phyloP scores from a whole-genome alignment of 2,888 invertebrate genomes.

The Schizaphis graminum region DNA sequence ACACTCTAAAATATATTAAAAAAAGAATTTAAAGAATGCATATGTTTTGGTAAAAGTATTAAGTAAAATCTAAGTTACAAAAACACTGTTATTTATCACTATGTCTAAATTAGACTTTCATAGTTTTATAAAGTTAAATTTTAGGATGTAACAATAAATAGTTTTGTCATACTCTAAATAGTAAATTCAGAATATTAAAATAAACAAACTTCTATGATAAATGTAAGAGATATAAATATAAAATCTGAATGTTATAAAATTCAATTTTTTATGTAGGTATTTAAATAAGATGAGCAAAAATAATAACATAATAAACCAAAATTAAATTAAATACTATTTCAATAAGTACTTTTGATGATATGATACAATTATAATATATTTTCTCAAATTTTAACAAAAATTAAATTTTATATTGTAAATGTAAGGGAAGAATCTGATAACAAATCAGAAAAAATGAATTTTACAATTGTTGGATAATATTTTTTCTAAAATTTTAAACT shows the following conservation, averaged over 20 bases:
- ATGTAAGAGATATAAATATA: neutral
- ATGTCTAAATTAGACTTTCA: neutral
- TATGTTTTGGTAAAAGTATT: neutral
- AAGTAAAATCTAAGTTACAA: neutral
- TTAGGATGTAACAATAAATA: neutral
- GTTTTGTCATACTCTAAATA: too few species aligned
- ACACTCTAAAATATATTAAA: neutral
- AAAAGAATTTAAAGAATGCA: neutral
- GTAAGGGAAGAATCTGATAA: too few species aligned
- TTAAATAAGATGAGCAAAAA: too few species aligned
- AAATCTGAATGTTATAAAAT: neutral
- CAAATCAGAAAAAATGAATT: too few species aligned
- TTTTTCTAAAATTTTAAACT: neutral
- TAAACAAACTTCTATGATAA: neutral
- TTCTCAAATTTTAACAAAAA: too few species aligned
- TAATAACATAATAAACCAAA: neutral
- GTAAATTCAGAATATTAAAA: neutral
- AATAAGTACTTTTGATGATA: too few species aligned
- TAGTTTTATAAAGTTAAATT: neutral
- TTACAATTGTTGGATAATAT: neutral
- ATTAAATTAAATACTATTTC: neutral
- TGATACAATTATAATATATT: too few species aligned
- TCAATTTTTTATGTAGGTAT: neutral
- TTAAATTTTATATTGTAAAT: too few species aligned
- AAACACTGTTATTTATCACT: neutral